These are phyloP conservation scores for Coregonus ussuriensis DNA, from an alignment of 2,797 vertebrate species.

Conservation along the genomic window DNA sequence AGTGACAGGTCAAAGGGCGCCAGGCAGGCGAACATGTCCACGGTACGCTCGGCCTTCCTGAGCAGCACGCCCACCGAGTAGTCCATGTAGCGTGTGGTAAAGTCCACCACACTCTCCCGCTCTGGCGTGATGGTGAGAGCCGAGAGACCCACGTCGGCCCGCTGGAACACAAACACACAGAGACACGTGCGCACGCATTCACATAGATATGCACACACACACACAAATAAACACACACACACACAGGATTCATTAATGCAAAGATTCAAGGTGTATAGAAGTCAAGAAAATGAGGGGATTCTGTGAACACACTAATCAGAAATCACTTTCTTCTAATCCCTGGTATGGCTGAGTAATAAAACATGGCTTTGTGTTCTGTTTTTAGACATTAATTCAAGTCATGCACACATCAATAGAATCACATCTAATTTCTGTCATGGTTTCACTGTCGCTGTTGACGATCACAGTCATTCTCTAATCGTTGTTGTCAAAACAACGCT, in stretches of 20 bases:
- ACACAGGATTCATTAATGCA: neutral
- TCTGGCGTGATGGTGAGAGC: conserved; percentile 98
- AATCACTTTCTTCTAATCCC: neutral
- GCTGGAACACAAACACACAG: conserved; percentile 65
- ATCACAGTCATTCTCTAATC: conserved; percentile 14
- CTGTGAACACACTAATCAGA: neutral
- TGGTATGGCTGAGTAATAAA: neutral
- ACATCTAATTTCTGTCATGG: conserved; percentile 8
- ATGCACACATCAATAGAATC: neutral
- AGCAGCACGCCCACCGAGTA: conserved; percentile 96
- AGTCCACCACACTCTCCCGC: conserved; percentile 96
- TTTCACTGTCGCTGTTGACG: conserved; percentile 13
- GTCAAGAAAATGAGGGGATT: neutral
- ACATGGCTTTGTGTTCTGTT: neutral
- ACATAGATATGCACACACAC: conserved; percentile 7
- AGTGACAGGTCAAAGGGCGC: conserved; percentile 96
- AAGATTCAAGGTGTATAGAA: neutral
- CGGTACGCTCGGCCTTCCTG: conserved; percentile 92
- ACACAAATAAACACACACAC: neutral
- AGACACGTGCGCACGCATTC: conserved; percentile 14
- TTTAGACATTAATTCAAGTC: neutral
- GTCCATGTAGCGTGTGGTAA: conserved; percentile 98
- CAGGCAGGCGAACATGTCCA: conserved; percentile 98
- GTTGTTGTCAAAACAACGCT: conserved; percentile 14
- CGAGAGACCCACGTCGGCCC: conserved; percentile 95